These are phyloP conservation scores for Hemichromis elongatus DNA, from an alignment of 2,113 vertebrate species.

Conservation along the genomic window DNA sequence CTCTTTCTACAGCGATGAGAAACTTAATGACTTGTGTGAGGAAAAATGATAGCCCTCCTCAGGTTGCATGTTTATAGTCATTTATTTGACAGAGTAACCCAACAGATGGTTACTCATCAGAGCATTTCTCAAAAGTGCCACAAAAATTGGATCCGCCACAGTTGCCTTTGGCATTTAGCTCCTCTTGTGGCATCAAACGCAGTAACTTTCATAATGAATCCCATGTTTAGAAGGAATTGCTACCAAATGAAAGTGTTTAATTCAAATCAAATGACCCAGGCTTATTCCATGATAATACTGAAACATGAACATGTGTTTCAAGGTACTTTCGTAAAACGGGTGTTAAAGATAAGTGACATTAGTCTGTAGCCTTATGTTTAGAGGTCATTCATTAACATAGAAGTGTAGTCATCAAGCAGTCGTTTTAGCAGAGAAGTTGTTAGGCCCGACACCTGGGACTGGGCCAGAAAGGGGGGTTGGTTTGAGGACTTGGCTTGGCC, in stretches of 20 bases:
- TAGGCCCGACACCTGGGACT: background rate
- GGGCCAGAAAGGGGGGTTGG: background rate
- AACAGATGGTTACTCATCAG: slow-evolving; percentile 51
- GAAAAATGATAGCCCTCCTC: slow-evolving; percentile 29
- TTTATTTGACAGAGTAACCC: slow-evolving; percentile 46
- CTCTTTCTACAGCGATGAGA: slow-evolving; percentile 1
- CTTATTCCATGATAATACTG: slow-evolving; percentile 29
- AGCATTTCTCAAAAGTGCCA: slow-evolving; percentile 19
- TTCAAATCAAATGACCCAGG: slow-evolving; percentile 11
- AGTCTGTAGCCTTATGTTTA: slow-evolving; percentile 6
- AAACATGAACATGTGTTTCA: slow-evolving; percentile 17
- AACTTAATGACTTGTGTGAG: slow-evolving; percentile 51
- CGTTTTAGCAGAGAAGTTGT: background rate
- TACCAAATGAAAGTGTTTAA: background rate
- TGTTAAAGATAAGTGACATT: slow-evolving; percentile 26
- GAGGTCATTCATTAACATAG: slow-evolving; percentile 27
- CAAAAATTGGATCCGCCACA: background rate
- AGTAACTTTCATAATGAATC: slow-evolving; percentile 21
- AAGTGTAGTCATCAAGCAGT: background rate
- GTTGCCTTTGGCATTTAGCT: slow-evolving; percentile 10
- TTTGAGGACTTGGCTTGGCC: accelerated
- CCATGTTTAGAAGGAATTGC: background rate
- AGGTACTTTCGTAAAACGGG: slow-evolving; percentile 18
- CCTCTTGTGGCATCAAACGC: background rate
- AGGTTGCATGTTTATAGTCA: slow-evolving; percentile 50